Percentiles rank a stretch among this genome's conserved stretches.
phyloP scores from a whole-genome alignment of 2,113 vertebrate species.

The Fukomys damarensis region DNA sequence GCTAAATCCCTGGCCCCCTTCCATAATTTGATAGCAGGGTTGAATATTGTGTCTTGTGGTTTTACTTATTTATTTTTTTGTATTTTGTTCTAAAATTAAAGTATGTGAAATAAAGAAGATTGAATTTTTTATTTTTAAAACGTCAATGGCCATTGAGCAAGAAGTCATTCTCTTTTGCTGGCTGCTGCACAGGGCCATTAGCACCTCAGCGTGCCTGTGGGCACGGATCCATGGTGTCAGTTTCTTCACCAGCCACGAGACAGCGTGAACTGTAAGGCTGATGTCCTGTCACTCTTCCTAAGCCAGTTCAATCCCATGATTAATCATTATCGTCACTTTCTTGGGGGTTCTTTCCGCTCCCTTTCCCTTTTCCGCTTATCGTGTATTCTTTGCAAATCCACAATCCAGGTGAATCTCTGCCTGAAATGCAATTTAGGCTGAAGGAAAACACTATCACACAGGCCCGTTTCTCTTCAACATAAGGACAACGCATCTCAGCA shows the following conservation, averaged over 20 bases:
- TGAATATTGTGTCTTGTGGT: neutral
- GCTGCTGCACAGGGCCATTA: neutral
- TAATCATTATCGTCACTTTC: neutral
- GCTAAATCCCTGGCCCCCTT: too few species aligned
- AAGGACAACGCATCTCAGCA: neutral
- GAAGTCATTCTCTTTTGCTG: neutral
- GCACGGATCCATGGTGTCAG: rapidly evolving
- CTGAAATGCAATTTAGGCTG: neutral
- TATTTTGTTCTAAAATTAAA: neutral
- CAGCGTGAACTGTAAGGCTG: neutral
- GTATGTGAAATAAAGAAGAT: neutral
- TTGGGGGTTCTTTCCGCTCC: neutral
- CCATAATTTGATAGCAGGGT: too few species aligned
- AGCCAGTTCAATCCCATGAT: neutral
- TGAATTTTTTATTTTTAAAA: neutral
- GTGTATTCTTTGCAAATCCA: neutral
- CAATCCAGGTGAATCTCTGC: neutral
- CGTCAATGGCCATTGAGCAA: neutral
- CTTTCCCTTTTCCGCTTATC: neutral
- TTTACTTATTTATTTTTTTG: neutral
- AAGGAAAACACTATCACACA: neutral
- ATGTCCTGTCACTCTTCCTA: neutral
- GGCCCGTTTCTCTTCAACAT: neutral
- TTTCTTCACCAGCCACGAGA: neutral
- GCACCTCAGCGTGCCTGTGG: rapidly evolving